These are phyloP conservation scores for Plotosus lineatus DNA, from an alignment of 2,113 vertebrate genomes.

Conservation along the genomic window DNA sequence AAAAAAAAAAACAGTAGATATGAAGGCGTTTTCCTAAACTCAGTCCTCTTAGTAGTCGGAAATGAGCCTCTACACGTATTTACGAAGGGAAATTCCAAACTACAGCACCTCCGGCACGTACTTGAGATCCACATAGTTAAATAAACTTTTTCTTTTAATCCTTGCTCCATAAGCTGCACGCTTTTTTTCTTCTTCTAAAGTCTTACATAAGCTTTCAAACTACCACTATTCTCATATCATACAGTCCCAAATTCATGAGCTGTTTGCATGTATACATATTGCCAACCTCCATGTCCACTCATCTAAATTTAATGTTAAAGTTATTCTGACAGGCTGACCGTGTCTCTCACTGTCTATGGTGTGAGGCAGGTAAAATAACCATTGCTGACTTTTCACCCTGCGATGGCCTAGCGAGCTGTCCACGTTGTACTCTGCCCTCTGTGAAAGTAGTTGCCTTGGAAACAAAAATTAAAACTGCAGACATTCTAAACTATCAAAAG, in stretches of 20 bases:
- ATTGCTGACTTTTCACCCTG: no score
- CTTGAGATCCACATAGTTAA: neutral
- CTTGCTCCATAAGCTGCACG: neutral
- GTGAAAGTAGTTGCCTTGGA: no score
- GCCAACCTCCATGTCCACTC: neutral
- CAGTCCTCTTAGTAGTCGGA: neutral
- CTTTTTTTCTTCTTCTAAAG: neutral
- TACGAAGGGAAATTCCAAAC: slow-evolving; percentile 17
- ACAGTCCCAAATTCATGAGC: neutral
- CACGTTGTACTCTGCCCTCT: no score
- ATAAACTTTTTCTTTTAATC: neutral
- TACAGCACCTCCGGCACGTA: neutral
- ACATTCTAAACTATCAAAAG: no score
- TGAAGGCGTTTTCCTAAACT: neutral
- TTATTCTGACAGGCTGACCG: neutral
- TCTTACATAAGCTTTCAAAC: no score
- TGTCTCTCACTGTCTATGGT: no score
- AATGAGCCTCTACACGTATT: slow-evolving; percentile 12
- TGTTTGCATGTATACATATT: neutral
- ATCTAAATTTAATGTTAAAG: neutral
- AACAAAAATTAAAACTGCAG: no score
- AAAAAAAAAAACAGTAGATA: neutral
- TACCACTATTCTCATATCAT: neutral
- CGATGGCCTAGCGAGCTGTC: no score
- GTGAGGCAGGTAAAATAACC: no score